Conservation (phyloP, 2,888 invertebrate species). For the Notodonta dromedarius region DNA sequence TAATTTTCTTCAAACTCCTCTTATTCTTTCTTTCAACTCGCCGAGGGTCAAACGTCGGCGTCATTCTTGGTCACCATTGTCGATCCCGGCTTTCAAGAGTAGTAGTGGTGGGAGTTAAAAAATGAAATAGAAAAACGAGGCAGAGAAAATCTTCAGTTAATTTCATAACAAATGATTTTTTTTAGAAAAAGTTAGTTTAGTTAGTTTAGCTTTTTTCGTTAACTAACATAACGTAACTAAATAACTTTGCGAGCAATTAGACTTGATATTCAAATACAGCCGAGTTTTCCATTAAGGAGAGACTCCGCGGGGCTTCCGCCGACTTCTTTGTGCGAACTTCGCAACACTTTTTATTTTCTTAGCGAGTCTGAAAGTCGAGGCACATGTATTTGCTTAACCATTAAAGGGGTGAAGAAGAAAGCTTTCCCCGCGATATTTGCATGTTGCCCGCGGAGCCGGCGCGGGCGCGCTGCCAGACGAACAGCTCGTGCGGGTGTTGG, state of each 20-base stretch:
- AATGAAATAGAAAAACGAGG: no score
- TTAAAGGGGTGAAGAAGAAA: conserved; percentile 60
- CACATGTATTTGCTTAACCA: conserved; percentile 64
- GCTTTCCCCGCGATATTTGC: conserved; percentile 50
- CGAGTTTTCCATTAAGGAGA: conserved; percentile 48
- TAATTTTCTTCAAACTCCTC: no score
- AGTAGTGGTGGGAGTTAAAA: no score
- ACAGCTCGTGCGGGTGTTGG: conserved; percentile 39
- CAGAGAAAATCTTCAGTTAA: no score
- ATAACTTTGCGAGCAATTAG: conserved; percentile 50
- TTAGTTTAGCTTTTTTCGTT: no score
- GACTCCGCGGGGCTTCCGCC: conserved; percentile 31
- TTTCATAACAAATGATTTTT: no score
- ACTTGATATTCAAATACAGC: conserved; percentile 49
- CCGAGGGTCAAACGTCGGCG: no score
- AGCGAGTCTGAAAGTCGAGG: conserved; percentile 48
- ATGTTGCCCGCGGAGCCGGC: conserved; percentile 53
- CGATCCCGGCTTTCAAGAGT: no score
- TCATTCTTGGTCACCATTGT: no score
- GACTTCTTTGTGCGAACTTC: conserved; percentile 34
- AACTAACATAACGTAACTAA: no score
- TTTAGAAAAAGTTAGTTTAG: no score
- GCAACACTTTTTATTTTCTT: conserved; percentile 39
- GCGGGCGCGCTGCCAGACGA: conserved; percentile 11
- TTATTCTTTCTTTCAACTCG: no score